Evolutionary conservation across 2,888 invertebrate species (phyloP).

Genomic region (Axea sp.): DNA sequence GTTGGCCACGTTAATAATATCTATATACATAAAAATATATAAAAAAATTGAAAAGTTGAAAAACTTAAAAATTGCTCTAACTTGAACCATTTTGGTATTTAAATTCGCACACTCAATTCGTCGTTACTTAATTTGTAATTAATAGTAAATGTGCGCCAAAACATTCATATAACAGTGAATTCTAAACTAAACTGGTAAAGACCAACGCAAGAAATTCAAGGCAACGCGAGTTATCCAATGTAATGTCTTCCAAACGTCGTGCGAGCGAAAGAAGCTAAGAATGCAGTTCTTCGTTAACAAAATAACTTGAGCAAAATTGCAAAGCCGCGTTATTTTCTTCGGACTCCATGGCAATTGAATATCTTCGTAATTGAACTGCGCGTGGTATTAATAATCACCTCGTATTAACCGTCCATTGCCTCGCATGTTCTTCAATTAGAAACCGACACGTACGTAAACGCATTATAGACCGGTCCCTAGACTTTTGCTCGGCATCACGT

Average conservation of each 20-base stretch:
- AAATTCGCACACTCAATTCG: too few relatives aligned
- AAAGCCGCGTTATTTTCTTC: neutral
- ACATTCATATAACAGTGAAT: too few relatives aligned
- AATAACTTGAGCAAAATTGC: neutral
- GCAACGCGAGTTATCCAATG: too few relatives aligned
- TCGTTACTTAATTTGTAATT: too few relatives aligned
- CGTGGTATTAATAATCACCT: slow-evolving; percentile 24
- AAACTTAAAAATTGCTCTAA: too few relatives aligned
- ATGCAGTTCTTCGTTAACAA: neutral
- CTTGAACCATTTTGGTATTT: too few relatives aligned
- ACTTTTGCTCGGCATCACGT: slow-evolving; percentile 50
- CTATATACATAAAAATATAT: too few relatives aligned
- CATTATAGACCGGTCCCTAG: slow-evolving; percentile 38
- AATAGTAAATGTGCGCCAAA: too few relatives aligned
- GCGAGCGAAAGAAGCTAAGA: neutral
- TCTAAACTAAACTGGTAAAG: too few relatives aligned
- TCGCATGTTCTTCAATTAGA: slow-evolving; percentile 52
- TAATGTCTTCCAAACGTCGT: neutral
- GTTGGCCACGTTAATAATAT: too few relatives aligned
- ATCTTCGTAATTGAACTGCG: slow-evolving; percentile 27
- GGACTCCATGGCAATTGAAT: slow-evolving; percentile 17
- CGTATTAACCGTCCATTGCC: slow-evolving; percentile 27
- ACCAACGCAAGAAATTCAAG: too few relatives aligned
- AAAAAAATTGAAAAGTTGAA: too few relatives aligned
- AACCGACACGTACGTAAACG: slow-evolving; percentile 50